Evolutionary conservation across 1,140 invertebrate species (phyloP), one percentile per base, ranked within the genome.

Genomic region (Cydia fagiglandana): DNA sequence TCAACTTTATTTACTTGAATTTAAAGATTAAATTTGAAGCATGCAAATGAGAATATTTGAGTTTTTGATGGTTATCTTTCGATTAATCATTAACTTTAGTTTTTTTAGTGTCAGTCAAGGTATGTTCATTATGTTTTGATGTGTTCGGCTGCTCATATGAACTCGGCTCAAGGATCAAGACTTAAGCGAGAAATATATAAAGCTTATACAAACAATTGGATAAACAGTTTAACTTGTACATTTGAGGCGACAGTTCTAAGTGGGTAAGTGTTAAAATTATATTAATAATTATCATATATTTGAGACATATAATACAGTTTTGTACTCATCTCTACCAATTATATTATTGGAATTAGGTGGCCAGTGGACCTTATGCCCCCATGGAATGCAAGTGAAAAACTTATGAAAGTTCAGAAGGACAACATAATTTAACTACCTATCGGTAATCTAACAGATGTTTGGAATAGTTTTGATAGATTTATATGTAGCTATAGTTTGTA

Each of bases 81-180:
- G 9, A 61, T 61, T 38, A 68, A 34, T 34, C 34, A 70, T 70
- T 24, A 24, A 24, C 0, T 24, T 17, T 17, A 38, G 66, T 70
- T 70, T 70, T 70, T 70, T 13, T 70, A 70, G n/a, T 17, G 9
- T 41, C 24, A 38, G 15, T 70, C 34, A 38, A 70, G 30, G 5
- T 70, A 70, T 30, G 3, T 38, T 70, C 34, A 41, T 70, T 70
- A 70, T 38, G 34, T 38, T 17, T 6, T 70, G 66, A 38, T 20
- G 56, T 61, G 20, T 1, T 61, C 56, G 17, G 2, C 20, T 61
- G 56, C 17, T 61, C 56, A 12, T 61, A 61, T 61, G 56, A 24
- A 61, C 30, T 30, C 15, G n/a, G 24, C 73, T 74, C 73, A 74
- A 70, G 38, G 66, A 70, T 70, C 66, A 17, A 34, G 6, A 70